Base-by-base conservation (phyloP, 1,140 invertebrate genomes). In the Formica exsecta region DNA sequence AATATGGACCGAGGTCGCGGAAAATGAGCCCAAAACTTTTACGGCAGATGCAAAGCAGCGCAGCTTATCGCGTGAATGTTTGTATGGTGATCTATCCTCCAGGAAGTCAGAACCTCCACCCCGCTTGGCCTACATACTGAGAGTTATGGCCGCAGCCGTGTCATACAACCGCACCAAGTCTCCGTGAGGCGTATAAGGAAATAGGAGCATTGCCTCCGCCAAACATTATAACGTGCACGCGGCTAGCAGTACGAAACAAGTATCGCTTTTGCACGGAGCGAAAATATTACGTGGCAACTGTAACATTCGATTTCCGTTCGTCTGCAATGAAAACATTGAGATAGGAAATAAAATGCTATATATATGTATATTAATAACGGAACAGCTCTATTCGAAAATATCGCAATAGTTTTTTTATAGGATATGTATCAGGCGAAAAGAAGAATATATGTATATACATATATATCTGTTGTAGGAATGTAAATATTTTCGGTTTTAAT, bases 1-100 rank as follows among this genome's bases (percentile, higher is more conserved):
- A 81, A 86, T 41, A 64, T 79, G 70, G 75, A 76, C 48, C 59
- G 84, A 61, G 62, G 57, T 70, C 64, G 62, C 71, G 41, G 86
- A 91, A 90, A 92, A 91, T 81, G 80, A 91, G 90, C 84, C 59
- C 76, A 75, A 89, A 91, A 91, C 86, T 91, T 91, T 91, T 79
- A 85, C 68, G 84, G 66, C 65, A 66, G 79, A 91, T 91, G 86
- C 88, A 85, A 88, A 86, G 76, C 88, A 86, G 68, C 68, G 41
- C 25, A 59, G 81, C 85, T 91, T 91, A 91, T 92, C 91, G 68
- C 88, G 85, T 65, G 88, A 86, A 85, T 86, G 84, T 90, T 81
- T 87, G 90, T 84, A 65, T 83, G 61, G 90, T 91, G 88, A 91
- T 91, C 90, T 91, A 91, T 91, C 90, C 90, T 85, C 64, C 25